phyloP scores from a whole-genome alignment of 2,797 vertebrate genomes.

The Cyclura pinguis region DNA sequence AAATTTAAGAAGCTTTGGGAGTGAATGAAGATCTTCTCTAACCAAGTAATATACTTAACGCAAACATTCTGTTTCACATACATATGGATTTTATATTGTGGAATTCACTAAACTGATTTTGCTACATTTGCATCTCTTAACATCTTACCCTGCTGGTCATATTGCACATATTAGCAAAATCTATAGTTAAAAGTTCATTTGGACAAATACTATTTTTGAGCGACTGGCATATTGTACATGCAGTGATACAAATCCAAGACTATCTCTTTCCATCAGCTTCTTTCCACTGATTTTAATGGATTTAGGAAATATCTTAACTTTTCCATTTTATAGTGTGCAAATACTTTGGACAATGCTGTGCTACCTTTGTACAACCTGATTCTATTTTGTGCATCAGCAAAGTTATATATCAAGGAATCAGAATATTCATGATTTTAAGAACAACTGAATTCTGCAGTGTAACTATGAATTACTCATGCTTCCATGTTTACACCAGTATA shows the following conservation, averaged over 20 bases:
- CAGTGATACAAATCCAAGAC: background rate
- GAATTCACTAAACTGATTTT: slow-evolving; percentile 40
- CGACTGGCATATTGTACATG: background rate
- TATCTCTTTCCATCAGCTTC: background rate
- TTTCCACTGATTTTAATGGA: background rate
- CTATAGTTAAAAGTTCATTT: background rate
- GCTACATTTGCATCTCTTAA: slow-evolving; percentile 37
- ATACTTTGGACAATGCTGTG: background rate
- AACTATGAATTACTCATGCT: background rate
- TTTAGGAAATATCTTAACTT: background rate
- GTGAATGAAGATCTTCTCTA: slow-evolving; percentile 49
- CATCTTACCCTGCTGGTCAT: background rate
- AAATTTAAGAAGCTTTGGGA: slow-evolving; percentile 75
- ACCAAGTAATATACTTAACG: slow-evolving; percentile 55
- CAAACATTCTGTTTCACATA: slow-evolving; percentile 44
- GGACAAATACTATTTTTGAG: background rate
- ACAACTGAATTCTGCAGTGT: background rate
- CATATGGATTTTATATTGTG: slow-evolving; percentile 22
- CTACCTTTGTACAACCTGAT: background rate
- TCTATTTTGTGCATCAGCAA: background rate
- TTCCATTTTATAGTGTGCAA: background rate
- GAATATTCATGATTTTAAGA: background rate
- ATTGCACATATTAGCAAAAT: background rate
- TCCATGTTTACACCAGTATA: background rate
- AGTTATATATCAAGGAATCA: background rate